Evolutionary conservation across 2,113 vertebrate genomes (phyloP), one percentile per base, ranked within the genome.

Genomic region (Tor tambroides): DNA sequence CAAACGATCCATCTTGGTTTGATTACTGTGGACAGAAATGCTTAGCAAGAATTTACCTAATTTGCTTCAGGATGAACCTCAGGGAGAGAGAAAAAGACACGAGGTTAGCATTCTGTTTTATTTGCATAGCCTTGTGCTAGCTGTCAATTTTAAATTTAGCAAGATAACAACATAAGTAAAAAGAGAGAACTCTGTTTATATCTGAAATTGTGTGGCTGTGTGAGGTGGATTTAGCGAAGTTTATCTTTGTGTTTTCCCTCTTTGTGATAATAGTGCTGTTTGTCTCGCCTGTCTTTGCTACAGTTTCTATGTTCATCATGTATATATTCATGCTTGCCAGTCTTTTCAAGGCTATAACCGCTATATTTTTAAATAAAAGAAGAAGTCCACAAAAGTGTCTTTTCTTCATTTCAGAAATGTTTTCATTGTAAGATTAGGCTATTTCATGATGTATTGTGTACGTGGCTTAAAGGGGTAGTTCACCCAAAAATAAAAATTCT

Each of bases 361-460:
- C 91, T 94, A 93, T 95, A 95, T 95, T 95, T 95, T 95, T 95
- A 92, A 95, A 95, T 95, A 95, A 95, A 95, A 93, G 21, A 81
- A 84, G 89, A 87, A 67, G 43, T 90, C 83, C 54, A 54, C 30
- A 19, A 59, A 46, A 8, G 19, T 32, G 21, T 67, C 28, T 90
- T 71, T 15, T 69, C 9, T 69, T 21, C 28, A 35, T 23, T 32
- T 61, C 19, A 5, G 14, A 26, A 19, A 23, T 38, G 23, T 17
- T 17, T 14, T n/a, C 3, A 15, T 8, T 4, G 2, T 59, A 56
- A 59, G 49, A 56, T 32, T 80, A 10, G 51, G 51, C 41, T 26
- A 4, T n/a, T 23, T 63, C 4, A 46, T 46, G 43, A 2, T 46
- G 43, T 46, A 3, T 11, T 12, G 2, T 12, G 11, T 12, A 46